These are phyloP conservation scores for Cassiopea andromeda DNA, from an alignment of 30 jellyfish, hydroid and myxozoan genomes.

Conservation along the genomic window DNA sequence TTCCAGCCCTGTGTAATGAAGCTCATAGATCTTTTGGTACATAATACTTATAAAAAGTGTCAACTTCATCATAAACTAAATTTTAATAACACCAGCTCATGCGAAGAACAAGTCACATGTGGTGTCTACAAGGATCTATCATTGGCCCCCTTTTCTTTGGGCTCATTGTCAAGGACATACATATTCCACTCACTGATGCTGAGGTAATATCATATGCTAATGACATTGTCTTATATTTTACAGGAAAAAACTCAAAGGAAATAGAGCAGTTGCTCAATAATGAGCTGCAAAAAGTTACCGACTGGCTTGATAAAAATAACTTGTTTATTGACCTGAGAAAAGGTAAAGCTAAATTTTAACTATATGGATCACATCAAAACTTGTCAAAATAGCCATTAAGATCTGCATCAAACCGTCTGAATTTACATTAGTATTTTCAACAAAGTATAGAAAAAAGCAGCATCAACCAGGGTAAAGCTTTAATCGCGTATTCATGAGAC, in stretches of 20 bases:
- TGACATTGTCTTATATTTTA: slow-evolving; percentile 45
- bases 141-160: slow-evolving; percentile 17
- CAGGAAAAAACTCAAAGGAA: slow-evolving; percentile 19
- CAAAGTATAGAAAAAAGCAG: slow-evolving; percentile 37
- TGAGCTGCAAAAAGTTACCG: slow-evolving; percentile 61
- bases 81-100: slow-evolving; percentile 63
- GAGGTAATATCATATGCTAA: slow-evolving; percentile 38
- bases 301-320: slow-evolving; percentile 64
- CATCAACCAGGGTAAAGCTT: slow-evolving; percentile 51
- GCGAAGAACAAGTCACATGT: slow-evolving; percentile 41
- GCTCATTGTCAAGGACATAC: slow-evolving; percentile 24
- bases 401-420: slow-evolving; percentile 42
- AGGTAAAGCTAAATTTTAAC: slow-evolving; percentile 50
- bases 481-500: slow-evolving; percentile 41
- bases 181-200: slow-evolving; percentile 55
- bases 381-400: slow-evolving; percentile 54
- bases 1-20: too few relatives aligned
- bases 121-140: background rate
- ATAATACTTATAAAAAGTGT: background rate
- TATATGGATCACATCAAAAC: slow-evolving; percentile 48
- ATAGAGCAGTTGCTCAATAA: background rate
- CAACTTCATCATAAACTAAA: background rate
- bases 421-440: slow-evolving; percentile 43
- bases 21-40: too few relatives aligned
- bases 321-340: slow-evolving; percentile 44